Evolutionary conservation across 2,888 invertebrate species (phyloP).

Genomic region (Idaea dimidiata): DNA sequence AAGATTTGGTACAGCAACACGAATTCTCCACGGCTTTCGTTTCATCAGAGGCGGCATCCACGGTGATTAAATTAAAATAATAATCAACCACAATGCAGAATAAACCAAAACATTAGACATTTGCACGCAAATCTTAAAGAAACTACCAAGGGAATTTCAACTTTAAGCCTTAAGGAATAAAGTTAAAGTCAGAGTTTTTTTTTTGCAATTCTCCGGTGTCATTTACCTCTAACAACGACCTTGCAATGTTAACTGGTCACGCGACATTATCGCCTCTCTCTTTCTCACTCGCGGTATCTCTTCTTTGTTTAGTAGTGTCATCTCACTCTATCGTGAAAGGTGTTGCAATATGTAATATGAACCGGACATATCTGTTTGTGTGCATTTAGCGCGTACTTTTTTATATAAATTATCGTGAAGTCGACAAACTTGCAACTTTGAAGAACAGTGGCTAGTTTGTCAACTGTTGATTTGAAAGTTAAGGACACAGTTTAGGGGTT

Average conservation of each 20-base stretch:
- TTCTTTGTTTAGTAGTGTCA: constrained; percentile 27
- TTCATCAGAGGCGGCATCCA: constrained; percentile 30
- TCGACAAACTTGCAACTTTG: neutral
- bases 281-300: constrained; percentile 32
- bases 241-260: constrained; percentile 79
- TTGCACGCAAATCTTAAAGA: constrained; percentile 52
- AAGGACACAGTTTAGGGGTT: no score
- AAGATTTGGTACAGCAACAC: constrained; percentile 39
- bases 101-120: constrained; percentile 57
- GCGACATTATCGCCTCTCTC: constrained; percentile 50
- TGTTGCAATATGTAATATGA: constrained; percentile 39
- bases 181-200: constrained; percentile 15
- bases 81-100: constrained; percentile 55
- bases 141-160: constrained; percentile 20
- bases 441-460: neutral
- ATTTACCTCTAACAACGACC: constrained; percentile 73
- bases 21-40: neutral
- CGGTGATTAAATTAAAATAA: constrained; percentile 49
- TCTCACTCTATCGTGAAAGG: constrained; percentile 44
- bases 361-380: constrained; percentile 39
- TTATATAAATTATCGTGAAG: constrained; percentile 16
- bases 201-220: constrained; percentile 47
- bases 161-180: constrained; percentile 15
- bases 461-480: neutral
- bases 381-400: neutral